Base-by-base conservation (phyloP, 2,113 vertebrate genomes). In the Anas platyrhynchos region DNA sequence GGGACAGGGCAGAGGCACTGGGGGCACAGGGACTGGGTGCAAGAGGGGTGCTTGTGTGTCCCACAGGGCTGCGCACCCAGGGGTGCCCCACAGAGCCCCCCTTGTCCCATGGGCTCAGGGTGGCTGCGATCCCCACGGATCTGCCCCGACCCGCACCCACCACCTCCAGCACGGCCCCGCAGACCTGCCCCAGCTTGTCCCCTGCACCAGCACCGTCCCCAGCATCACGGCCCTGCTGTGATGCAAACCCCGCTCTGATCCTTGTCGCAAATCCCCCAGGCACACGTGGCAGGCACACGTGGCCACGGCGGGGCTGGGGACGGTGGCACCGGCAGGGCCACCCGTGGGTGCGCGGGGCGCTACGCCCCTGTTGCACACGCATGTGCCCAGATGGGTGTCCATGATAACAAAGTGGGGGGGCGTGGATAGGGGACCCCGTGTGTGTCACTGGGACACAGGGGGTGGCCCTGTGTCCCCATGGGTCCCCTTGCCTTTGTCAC, bases 401-500 rank as follows among this genome's bases (percentile, higher is more conserved):
- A 13, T 52, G 50, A 52, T 6, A 6, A 52, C 50, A 52, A 52
- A 52, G 22, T 6, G 50, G 22, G 22, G 34, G 66, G n/a, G n/a
- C 1, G 1, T 0, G 2, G 63, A 16, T 38, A 29, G 31, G 17
- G 59, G 38, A 52, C 79, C 12, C 7, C 4, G 0, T 10, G 21
- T 25, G 38, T 32, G 61, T 25, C 12, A 23, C 23, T 12, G 22
- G 50, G 50, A 52, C 23, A 52, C 50, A 25, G 23, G 50, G 12
- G 22, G 22, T 50, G 48, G 48, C 52, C 2, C 38, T 41, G 0
- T 27, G 61, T 44, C 17, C 38, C 77, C 15, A 1, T 13, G 34
- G 1, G 48, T 50, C 48, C 48, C 48, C 22, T 6, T 4, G 17
- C 31, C 20, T 48, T 48, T 48, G 46, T 21, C 29, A 10, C 31